Evolutionary conservation across 2,797 vertebrate species (phyloP), one percentile per base, ranked within the genome.

Genomic region (Anomalospiza imberbis): DNA sequence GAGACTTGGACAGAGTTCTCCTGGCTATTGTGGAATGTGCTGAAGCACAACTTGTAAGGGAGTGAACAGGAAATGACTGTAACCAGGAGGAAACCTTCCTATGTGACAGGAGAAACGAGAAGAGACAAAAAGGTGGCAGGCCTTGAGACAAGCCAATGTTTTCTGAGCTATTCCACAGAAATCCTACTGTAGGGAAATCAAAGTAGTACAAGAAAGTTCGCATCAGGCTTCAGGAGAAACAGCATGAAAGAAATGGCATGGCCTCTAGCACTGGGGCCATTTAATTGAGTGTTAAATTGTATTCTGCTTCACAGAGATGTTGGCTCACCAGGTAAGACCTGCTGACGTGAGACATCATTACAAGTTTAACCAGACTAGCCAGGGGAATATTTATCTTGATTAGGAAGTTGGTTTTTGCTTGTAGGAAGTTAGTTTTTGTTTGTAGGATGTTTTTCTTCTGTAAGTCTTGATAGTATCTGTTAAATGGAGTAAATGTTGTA

Each of bases 331-430:
- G 66, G 38, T 70, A 58, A 74, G 66, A 75, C 22, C 6, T 54
- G 42, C 65, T 85, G 72, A 54, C 7, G 2, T 42, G 88, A 85
- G 47, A 74, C 40, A 12, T 45, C 6, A 7, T n/a, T 50, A 54
- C 93, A 78, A 55, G 79, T 85, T 84, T 89, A 85, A 91, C 93
- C 55, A 84, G 92, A 92, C 48, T 72, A 77, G 60, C 55, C 54
- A 38, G 58, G 66, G 44, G 13, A 54, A 48, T 34, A 32, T 58
- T 77, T 29, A 3, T 47, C 70, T 78, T 80, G 57, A 75, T 85
- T 62, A 55, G 19, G n/a, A n/a, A n/a, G n/a, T n/a, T n/a, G n/a
- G 0, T 2, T 71, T 93, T 78, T 60, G 26, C 83, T 77, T 55
- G 55, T 61, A 51, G 47, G n/a, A 45, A 84, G 53, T 79, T 91